Evolutionary conservation across 1,140 invertebrate genomes (phyloP).

Genomic region (Drosophila pseudoananassae): DNA sequence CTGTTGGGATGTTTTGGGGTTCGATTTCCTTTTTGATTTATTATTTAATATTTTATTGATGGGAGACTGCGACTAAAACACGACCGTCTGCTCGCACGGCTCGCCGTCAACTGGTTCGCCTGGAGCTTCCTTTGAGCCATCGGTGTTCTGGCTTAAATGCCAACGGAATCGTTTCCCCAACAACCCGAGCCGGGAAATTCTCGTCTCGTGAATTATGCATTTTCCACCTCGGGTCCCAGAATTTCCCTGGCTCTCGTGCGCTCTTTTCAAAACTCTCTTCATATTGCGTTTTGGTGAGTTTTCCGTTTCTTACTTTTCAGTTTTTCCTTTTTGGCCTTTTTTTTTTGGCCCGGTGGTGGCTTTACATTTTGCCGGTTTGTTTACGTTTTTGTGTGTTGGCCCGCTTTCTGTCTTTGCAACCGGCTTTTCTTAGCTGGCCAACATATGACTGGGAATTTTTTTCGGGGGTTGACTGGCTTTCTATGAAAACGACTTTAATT

Average conservation of each 20-base stretch:
- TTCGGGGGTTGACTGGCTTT: constrained; percentile 22
- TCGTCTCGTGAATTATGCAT: constrained; percentile 30
- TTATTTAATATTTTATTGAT: constrained; percentile 5
- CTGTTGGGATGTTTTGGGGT: constrained; percentile 10
- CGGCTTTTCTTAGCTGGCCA: constrained; percentile 58
- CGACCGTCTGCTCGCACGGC: constrained; percentile 82
- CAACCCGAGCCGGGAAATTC: constrained; percentile 22
- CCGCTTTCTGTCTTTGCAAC: constrained; percentile 40
- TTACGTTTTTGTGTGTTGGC: constrained; percentile 70
- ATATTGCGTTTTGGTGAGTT: constrained; percentile 48
- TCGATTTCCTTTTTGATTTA: constrained; percentile 5
- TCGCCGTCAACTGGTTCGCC: constrained; percentile 81
- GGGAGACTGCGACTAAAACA: constrained; percentile 60
- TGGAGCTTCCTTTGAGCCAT: constrained; percentile 63
- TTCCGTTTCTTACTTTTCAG: constrained; percentile 4
- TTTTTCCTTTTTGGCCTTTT: constrained; percentile 8
- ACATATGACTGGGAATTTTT: constrained; percentile 46
- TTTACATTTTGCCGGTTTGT: constrained; percentile 80
- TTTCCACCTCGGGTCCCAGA: constrained; percentile 22
- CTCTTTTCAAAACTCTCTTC: constrained; percentile 17
- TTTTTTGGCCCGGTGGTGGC: constrained; percentile 31
- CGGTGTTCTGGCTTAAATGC: constrained; percentile 20
- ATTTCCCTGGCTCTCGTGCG: constrained; percentile 42
- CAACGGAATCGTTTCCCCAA: neutral
- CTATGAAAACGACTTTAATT: constrained; percentile 30